A percentile compares a stretch with the other conserved stretches of the same genome.
These are phyloP conservation scores for Drosophila rufa DNA, from an alignment of 1,140 invertebrate genomes.

Conservation along the genomic window DNA sequence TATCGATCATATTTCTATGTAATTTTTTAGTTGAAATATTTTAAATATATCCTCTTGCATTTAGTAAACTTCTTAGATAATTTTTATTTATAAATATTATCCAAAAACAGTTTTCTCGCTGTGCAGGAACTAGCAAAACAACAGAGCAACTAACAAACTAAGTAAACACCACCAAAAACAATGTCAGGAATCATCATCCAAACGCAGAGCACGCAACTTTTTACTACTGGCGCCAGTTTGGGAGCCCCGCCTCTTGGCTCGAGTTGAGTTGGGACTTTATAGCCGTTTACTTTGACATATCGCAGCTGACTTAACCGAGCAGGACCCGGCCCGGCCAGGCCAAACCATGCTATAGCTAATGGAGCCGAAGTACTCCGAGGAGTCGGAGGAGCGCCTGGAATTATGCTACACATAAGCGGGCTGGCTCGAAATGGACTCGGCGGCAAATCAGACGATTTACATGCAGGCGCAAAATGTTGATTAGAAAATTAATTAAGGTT, in stretches of 20 bases:
- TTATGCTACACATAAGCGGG: slow-evolving; percentile 67
- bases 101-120: not conserved
- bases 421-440: slow-evolving; percentile 35
- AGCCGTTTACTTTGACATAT: slow-evolving; percentile 66
- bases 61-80: not conserved
- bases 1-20: too few species aligned
- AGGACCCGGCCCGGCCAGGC: slow-evolving; percentile 8
- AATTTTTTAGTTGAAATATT: not conserved
- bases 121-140: slow-evolving; percentile 26
- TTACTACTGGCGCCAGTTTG: slow-evolving; percentile 51
- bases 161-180: slow-evolving; percentile 53
- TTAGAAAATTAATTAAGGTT: slow-evolving; percentile 84
- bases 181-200: slow-evolving; percentile 46
- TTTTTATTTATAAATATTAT: not conserved
- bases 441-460: slow-evolving; percentile 78
- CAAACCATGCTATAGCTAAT: slow-evolving; percentile 56
- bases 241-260: not conserved
- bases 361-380: slow-evolving; percentile 51
- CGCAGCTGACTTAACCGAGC: slow-evolving; percentile 42
- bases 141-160: slow-evolving; percentile 26
- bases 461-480: slow-evolving; percentile 82
- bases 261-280: slow-evolving; percentile 44
- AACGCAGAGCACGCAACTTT: slow-evolving; percentile 56
- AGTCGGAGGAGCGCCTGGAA: slow-evolving; percentile 43
- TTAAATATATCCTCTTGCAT: not conserved